Evolutionary conservation across 2,113 vertebrate species (phyloP), one percentile per base, ranked within the genome.

Genomic region (Perca flavescens): DNA sequence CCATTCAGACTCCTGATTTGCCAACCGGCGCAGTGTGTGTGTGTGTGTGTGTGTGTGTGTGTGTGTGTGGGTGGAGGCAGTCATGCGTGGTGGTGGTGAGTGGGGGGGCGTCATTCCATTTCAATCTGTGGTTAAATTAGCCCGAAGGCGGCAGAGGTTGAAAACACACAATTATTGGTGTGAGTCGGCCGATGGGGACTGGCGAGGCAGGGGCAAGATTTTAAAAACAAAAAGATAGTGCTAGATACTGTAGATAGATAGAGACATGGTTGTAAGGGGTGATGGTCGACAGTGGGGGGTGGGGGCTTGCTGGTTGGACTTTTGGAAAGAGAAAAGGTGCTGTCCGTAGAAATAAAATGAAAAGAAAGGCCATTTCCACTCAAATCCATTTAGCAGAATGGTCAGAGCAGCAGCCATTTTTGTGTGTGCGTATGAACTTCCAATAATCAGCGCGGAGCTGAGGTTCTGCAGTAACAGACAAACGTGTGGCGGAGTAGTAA

Each of bases 41-140:
- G 31, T 73, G 52, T 70, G 73, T 74, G 28, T 53, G 82, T 65
- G 67, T 68, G 75, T 62, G 36, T 25, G 25, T 25, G 25, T 25
- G 25, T 25, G 25, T 25, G 25, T 25, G n/a, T n/a, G n/a, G 25
- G 15, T 25, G 49, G 22, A 21, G 80, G 61, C 25, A 40, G 40
- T 63, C 50, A 31, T 53, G 79, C 40, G 47, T 63, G 25, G 56
- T 63, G 63, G 69, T 46, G 28, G 25, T 4, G 69, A 25, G 21
- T 6, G 43, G 7, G 89, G 94, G 93, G 93, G 93, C 72, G 94
- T 95, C 95, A 92, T 95, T 97, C 95, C 95, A 96, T 96, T 97
- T 97, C 96, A 96, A 95, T 97, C 93, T 95, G 94, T 96, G 96
- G 91, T 93, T 96, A 96, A 97, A 97, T 97, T 96, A 97, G 96